These are phyloP conservation scores for Trichogramma dendrolimi DNA, from an alignment of 2,888 invertebrate genomes.

Conservation along the genomic window DNA sequence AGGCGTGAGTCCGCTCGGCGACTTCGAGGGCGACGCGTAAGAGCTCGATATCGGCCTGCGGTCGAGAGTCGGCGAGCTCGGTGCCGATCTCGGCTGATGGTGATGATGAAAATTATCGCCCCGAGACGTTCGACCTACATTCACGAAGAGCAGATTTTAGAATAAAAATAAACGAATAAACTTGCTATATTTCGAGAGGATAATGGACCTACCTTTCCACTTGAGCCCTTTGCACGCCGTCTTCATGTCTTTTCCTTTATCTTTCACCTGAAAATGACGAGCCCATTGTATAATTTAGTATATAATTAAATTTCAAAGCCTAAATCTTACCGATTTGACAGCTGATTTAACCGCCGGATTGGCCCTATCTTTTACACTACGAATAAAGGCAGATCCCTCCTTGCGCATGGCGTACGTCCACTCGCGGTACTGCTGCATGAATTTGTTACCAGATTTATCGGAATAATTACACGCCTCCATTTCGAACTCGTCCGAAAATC, in stretches of 20 bases:
- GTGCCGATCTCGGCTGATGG: constrained; percentile 60
- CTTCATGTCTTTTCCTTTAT: constrained; percentile 71
- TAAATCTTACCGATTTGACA: constrained; percentile 82
- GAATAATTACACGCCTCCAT: constrained; percentile 74
- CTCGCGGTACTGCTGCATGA: constrained; percentile 72
- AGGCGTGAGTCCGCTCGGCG: constrained; percentile 46
- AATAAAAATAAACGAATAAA: not conserved
- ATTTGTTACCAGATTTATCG: constrained; percentile 62
- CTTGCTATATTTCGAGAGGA: not conserved
- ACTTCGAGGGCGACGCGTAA: constrained; percentile 48
- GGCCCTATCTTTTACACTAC: constrained; percentile 85
- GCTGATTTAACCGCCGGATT: constrained; percentile 92
- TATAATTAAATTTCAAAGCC: constrained; percentile 6
- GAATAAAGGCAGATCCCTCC: constrained; percentile 79
- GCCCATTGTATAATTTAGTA: not conserved
- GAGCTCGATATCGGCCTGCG: constrained; percentile 52
- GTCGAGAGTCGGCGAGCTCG: constrained; percentile 63
- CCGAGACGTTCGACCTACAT: constrained; percentile 44
- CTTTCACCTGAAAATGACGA: constrained; percentile 60
- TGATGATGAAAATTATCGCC: constrained; percentile 39
- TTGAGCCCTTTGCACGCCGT: constrained; percentile 74
- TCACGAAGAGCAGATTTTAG: constrained; percentile 1
- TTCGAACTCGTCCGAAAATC: constrained; percentile 94
- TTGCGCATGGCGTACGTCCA: constrained; percentile 75
- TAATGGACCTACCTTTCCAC: constrained; percentile 55